phyloP scores from a whole-genome alignment of 2,113 vertebrate species.

The Ursus arctos region DNA sequence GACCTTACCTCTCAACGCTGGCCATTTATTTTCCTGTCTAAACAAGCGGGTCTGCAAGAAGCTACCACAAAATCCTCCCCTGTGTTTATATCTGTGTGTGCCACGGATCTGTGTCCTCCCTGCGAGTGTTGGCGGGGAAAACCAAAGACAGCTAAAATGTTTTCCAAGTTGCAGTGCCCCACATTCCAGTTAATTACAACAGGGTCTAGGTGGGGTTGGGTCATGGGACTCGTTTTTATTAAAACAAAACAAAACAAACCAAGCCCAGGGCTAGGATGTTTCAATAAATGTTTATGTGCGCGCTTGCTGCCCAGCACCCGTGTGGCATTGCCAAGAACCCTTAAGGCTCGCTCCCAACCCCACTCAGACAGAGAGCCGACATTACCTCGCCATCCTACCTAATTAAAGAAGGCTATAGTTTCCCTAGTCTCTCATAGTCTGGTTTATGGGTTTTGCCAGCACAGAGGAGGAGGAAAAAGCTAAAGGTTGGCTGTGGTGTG shows the following conservation, averaged over 20 bases:
- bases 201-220: slow-evolving; percentile 66
- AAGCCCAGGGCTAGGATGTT: slow-evolving; percentile 21
- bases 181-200: slow-evolving; percentile 83
- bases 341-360: slow-evolving; percentile 37
- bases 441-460: slow-evolving; percentile 51
- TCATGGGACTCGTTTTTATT: slow-evolving; percentile 83
- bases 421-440: slow-evolving; percentile 43
- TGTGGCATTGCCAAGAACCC: slow-evolving; percentile 23
- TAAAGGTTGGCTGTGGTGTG: not conserved
- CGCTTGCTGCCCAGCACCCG: slow-evolving; percentile 19
- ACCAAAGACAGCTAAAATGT: not conserved
- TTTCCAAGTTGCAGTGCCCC: slow-evolving; percentile 60
- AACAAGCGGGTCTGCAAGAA: slow-evolving; percentile 65
- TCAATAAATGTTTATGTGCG: slow-evolving; percentile 72
- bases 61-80: slow-evolving; percentile 46
- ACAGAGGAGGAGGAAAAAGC: not conserved
- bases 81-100: slow-evolving; percentile 23
- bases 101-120: not conserved
- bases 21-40: slow-evolving; percentile 64
- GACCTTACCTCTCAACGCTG: slow-evolving; percentile 52
- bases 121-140: not conserved
- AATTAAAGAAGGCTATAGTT: slow-evolving; percentile 73
- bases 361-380: slow-evolving; percentile 59
- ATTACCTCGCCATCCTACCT: slow-evolving; percentile 61
- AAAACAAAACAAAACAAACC: slow-evolving; percentile 73